Percentiles rank a stretch among this genome's conserved stretches.
phyloP scores from a whole-genome alignment of 2,888 invertebrate genomes.

The Cheilosia scutellata region DNA sequence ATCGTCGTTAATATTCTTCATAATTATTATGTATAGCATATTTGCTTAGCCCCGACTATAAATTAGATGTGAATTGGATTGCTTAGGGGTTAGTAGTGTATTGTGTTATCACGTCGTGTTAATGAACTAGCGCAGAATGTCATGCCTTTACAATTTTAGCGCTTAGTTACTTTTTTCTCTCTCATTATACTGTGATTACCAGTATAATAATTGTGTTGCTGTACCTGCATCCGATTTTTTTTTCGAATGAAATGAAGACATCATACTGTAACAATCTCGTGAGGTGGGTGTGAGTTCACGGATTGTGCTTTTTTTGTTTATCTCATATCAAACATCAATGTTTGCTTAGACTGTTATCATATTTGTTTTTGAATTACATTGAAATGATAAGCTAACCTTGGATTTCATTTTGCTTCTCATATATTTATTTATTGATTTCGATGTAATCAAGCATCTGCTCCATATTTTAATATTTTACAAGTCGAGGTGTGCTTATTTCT shows the following conservation, averaged over 20 bases:
- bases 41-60: not conserved
- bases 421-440: no score
- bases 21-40: not conserved
- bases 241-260: not conserved
- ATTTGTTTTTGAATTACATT: no score
- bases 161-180: not conserved
- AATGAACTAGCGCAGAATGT: not conserved
- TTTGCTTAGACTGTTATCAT: not conserved
- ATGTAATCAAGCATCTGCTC: no score
- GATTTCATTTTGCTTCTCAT: no score
- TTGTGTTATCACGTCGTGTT: constrained; percentile 23
- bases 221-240: not conserved
- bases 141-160: constrained; percentile 20
- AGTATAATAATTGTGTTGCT: not conserved
- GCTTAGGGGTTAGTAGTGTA: constrained; percentile 2
- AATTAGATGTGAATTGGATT: constrained; percentile 26
- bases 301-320: not conserved
- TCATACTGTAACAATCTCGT: not conserved
- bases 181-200: not conserved
- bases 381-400: no score
- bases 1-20: not conserved
- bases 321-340: not conserved
- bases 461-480: no score
- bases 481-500: no score
- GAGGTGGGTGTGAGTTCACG: not conserved